These are phyloP conservation scores for Macquaria ambigua DNA, from an alignment of 2,113 vertebrate genomes.

Conservation along the genomic window DNA sequence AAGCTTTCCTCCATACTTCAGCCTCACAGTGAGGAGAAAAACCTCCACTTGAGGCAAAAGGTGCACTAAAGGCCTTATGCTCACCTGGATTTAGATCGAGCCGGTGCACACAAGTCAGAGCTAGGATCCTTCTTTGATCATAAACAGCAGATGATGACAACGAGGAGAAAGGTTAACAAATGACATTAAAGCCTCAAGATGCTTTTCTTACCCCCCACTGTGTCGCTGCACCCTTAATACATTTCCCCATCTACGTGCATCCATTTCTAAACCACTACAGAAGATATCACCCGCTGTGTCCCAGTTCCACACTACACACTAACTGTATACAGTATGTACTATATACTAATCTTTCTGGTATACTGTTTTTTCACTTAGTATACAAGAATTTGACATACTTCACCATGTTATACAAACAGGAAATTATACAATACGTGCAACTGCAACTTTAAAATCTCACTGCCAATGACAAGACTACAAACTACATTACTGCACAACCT, in stretches of 20 bases:
- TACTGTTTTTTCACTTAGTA: neutral
- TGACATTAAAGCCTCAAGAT: neutral
- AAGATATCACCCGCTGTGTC: neutral
- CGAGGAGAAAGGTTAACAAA: neutral
- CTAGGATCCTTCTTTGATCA: neutral
- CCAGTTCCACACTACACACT: constrained; percentile 3
- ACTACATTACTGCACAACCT: neutral
- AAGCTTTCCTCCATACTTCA: neutral
- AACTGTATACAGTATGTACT: neutral
- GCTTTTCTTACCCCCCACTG: neutral
- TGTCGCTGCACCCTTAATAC: neutral
- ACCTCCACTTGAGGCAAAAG: neutral
- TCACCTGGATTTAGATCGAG: neutral
- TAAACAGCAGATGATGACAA: neutral
- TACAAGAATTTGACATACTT: neutral
- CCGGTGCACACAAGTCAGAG: neutral
- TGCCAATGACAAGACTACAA: neutral
- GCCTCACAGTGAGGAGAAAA: constrained; percentile 1
- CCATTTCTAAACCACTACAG: neutral
- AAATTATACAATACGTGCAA: neutral
- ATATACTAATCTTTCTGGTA: neutral
- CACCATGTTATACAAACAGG: neutral
- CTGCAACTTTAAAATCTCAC: neutral
- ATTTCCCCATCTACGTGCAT: neutral
- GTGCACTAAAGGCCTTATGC: neutral